These are phyloP conservation scores for Copsychus sechellarum DNA, from an alignment of 2,113 vertebrate species.

Conservation along the genomic window DNA sequence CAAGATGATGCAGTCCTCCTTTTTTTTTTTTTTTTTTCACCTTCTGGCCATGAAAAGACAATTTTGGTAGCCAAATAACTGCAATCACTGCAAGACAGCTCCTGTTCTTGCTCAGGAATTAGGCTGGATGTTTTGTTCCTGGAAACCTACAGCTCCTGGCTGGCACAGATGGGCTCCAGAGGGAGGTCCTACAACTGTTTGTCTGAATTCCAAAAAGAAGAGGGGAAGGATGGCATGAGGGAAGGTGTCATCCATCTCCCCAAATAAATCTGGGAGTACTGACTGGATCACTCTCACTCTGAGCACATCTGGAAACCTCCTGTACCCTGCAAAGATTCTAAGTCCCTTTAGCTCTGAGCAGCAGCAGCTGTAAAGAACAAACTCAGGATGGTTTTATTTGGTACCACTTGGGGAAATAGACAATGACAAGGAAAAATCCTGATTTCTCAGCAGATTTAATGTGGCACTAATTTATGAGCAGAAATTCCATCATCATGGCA, in stretches of 20 bases:
- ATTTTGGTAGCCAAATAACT: neutral
- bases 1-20: neutral
- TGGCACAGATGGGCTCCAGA: neutral
- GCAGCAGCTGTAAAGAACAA: neutral
- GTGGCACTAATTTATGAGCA: neutral
- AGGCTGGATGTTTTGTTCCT: neutral
- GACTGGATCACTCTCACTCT: neutral
- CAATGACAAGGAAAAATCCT: accelerated
- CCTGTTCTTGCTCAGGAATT: neutral
- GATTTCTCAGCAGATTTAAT: neutral
- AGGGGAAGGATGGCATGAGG: neutral
- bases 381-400: neutral
- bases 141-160: neutral
- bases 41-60: neutral
- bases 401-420: neutral
- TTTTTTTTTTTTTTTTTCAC: neutral
- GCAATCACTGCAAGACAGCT: neutral
- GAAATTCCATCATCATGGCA: neutral
- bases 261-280: neutral
- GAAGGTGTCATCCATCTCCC: neutral
- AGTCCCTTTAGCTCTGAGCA: neutral
- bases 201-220: neutral
- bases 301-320: neutral
- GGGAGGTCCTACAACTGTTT: neutral
- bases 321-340: neutral